phyloP scores from a whole-genome alignment of 1,140 invertebrate genomes.

The Papilio helenus region DNA sequence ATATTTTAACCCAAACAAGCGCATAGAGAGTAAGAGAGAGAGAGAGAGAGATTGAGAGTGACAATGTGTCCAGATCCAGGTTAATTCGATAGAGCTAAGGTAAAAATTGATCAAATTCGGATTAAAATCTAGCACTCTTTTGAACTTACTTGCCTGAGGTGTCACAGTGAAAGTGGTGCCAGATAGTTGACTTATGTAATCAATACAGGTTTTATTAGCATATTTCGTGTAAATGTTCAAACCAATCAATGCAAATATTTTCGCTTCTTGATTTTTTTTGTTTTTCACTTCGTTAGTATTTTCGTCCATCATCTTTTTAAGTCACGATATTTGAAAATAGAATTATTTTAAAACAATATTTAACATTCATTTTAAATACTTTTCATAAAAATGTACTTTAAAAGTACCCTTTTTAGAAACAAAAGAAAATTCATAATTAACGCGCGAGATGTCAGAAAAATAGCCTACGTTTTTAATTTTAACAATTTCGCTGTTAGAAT shows the following conservation, averaged over 20 bases:
- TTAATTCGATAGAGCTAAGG: too few species aligned
- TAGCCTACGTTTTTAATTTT: slow-evolving; percentile 74
- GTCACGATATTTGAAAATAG: not conserved
- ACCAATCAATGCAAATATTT: slow-evolving; percentile 21
- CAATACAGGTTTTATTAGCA: not conserved
- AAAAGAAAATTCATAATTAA: slow-evolving; percentile 73
- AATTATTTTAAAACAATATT: not conserved
- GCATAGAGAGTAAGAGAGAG: too few species aligned
- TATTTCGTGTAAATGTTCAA: not conserved
- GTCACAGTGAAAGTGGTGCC: too few species aligned
- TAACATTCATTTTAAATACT: not conserved
- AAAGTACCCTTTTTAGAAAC: slow-evolving; percentile 60
- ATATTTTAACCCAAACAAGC: too few species aligned
- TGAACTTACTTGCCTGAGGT: too few species aligned
- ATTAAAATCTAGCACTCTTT: too few species aligned
- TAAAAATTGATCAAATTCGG: too few species aligned
- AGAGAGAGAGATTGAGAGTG: too few species aligned
- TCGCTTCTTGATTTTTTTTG: slow-evolving; percentile 9
- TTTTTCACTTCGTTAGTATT: not conserved
- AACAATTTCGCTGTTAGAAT: slow-evolving; percentile 56
- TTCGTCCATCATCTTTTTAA: not conserved
- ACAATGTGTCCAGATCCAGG: too few species aligned
- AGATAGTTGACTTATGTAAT: too few species aligned
- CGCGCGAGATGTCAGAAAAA: slow-evolving; percentile 65
- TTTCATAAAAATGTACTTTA: slow-evolving; percentile 42